These are phyloP conservation scores for Rhodeus uyekii DNA, from an alignment of 2,797 vertebrate genomes.

Conservation along the genomic window DNA sequence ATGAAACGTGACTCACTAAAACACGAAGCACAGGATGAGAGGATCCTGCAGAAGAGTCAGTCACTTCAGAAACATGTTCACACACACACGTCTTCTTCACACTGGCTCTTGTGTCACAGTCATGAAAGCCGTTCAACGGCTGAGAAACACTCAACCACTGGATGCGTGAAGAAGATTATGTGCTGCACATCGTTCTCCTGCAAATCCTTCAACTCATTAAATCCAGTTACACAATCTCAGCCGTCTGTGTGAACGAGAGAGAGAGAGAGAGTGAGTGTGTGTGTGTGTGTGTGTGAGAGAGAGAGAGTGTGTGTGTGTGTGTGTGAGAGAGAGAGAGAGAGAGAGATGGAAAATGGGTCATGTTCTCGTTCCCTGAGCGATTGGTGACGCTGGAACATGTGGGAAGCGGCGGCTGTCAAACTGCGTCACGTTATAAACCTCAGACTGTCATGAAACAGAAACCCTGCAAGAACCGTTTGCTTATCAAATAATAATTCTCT, in stretches of 20 bases:
- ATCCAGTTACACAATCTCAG: conserved; percentile 5
- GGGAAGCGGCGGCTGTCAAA: conserved; percentile 29
- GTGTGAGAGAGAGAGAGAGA: too few species aligned
- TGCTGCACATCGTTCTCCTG: neutral
- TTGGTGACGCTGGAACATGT: conserved; percentile 9
- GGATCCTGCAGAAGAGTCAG: neutral
- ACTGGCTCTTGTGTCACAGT: too few species aligned
- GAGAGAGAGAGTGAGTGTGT: too few species aligned
- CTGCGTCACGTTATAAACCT: conserved; percentile 19
- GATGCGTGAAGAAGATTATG: neutral
- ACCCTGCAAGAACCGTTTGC: neutral
- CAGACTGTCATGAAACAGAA: neutral
- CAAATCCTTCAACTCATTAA: conserved; percentile 18
- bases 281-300: too few species aligned
- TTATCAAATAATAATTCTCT: neutral
- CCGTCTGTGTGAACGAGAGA: neutral
- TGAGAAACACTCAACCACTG: neutral
- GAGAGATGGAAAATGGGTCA: conserved; percentile 17
- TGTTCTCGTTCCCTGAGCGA: neutral
- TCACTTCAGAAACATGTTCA: neutral
- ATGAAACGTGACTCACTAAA: neutral
- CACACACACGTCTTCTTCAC: too few species aligned
- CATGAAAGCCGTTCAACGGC: too few species aligned
- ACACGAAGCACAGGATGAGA: conserved; percentile 1
- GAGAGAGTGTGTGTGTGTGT: too few species aligned